Conservation (phyloP, 2,888 invertebrate genomes). For the Phalangium opilio region DNA sequence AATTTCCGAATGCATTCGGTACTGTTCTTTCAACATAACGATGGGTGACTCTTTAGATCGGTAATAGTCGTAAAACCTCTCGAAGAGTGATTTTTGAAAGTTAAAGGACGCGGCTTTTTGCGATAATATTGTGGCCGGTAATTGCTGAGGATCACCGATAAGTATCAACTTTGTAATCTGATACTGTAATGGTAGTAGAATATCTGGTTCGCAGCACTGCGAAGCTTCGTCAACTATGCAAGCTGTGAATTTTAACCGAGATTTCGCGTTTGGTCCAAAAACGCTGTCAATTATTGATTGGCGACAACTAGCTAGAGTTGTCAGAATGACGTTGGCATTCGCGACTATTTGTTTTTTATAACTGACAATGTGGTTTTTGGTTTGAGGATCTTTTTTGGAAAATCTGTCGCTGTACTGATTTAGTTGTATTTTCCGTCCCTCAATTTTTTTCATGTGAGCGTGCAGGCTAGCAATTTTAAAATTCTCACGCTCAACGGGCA, state of each 20-base stretch:
- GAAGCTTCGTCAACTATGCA: constrained; percentile 79
- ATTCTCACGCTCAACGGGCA: neutral
- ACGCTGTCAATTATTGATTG: constrained; percentile 12
- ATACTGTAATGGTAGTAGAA: constrained; percentile 59
- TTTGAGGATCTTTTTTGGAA: neutral
- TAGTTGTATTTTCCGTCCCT: neutral
- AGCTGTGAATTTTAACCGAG: constrained; percentile 26
- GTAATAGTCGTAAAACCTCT: constrained; percentile 48
- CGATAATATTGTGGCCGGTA: constrained; percentile 63
- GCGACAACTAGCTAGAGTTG: constrained; percentile 45
- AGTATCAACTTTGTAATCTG: constrained; percentile 57
- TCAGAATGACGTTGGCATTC: constrained; percentile 51
- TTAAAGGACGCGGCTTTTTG: constrained; percentile 36
- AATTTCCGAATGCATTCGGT: constrained; percentile 72
- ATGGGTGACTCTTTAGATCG: constrained; percentile 24
- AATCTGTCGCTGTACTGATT: neutral
- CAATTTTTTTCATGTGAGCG: neutral
- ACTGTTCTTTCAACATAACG: constrained; percentile 42
- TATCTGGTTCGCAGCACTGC: constrained; percentile 68
- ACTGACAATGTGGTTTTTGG: neutral
- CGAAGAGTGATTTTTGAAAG: constrained; percentile 49
- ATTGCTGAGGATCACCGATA: constrained; percentile 73
- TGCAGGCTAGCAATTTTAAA: neutral
- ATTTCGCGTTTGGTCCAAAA: constrained; percentile 3
- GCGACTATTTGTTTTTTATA: constrained; percentile 10